Base-by-base conservation (phyloP, 2,888 invertebrate genomes). In the Cheilosia variabilis region DNA sequence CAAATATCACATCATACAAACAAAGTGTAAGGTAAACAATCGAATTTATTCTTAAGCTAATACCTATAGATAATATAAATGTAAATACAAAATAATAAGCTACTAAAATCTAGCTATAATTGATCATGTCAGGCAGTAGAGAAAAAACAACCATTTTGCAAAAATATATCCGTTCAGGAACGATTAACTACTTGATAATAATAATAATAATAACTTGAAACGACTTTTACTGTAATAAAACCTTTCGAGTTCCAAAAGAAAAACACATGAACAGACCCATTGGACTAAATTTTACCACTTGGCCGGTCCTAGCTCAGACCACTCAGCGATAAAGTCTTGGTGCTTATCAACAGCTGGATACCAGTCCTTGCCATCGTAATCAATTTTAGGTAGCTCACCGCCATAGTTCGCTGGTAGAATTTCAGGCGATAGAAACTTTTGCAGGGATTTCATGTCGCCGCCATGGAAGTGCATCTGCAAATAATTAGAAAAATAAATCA, bases 401-500 rank as follows among this genome's bases (percentile, higher is more conserved):
- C 95, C 96, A 91, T 97, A 97, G 92, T 97, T 95, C 52, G 94
- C 93, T 0, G 97, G 97, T 87, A 97, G 91, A 90, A 95, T 94
- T 37, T 94, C 93, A 0, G 96, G 94, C 0, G 93, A 93, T 88
- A 97, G 91, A 91, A 95, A 93, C 90, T 95, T 94, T 90, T 97
- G 97, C 4, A 97, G 93, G 0, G 95, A 95, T 41, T 94, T 90
- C 96, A 97, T 96, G 90, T 97, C 96, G 78, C 93, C 93, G 15
- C 96, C 96, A 91, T 97, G 97, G 95, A 97, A 97, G 93, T 94
- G 95, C 93, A 97, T 95, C 95, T 97, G 93, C 1, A 81, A 52
- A 22, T 2, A 45, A 45, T 45, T 2, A 47, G 9, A 47, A 17
- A 57, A 2, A 47, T 10, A 2, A 13, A 17, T 41, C 13, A 66